Conservation (phyloP, 2,113 vertebrate species). For the Lophura nycthemera region DNA sequence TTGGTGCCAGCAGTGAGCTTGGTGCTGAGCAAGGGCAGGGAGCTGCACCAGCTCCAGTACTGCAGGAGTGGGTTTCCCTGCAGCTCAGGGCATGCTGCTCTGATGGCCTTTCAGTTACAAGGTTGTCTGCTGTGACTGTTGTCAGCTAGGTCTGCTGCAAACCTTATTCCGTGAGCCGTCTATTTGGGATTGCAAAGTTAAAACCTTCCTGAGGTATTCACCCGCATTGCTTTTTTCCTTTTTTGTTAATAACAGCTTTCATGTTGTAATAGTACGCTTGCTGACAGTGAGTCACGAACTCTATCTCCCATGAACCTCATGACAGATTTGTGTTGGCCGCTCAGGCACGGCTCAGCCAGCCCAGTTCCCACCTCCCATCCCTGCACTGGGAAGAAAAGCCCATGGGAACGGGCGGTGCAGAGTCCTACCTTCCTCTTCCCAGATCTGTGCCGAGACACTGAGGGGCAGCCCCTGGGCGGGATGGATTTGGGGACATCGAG, state of each 20-base stretch:
- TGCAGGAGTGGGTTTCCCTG: background rate
- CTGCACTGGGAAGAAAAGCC: background rate
- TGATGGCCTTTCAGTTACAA: background rate
- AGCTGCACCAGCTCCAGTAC: background rate
- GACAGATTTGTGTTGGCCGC: slow-evolving; percentile 61
- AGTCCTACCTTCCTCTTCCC: background rate
- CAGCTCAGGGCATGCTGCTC: background rate
- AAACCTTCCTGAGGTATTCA: slow-evolving; percentile 16
- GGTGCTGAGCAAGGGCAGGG: background rate
- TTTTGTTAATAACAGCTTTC: slow-evolving; percentile 69
- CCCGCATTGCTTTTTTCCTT: slow-evolving; percentile 10
- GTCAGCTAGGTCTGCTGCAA: background rate
- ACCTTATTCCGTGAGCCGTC: background rate
- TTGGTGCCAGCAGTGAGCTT: background rate
- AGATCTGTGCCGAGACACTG: background rate
- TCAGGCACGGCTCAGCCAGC: slow-evolving; percentile 14
- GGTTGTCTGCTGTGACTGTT: background rate
- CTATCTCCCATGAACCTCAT: slow-evolving; percentile 55
- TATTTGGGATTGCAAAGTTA: slow-evolving; percentile 48
- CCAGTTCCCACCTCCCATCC: background rate
- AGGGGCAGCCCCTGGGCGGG: fast-evolving
- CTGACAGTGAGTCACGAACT: slow-evolving; percentile 57
- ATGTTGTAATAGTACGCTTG: slow-evolving; percentile 51
- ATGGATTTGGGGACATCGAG: background rate
- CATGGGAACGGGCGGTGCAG: background rate